A percentile compares a stretch with the other conserved stretches of the same genome.
Evolutionary conservation across 2,113 vertebrate genomes (phyloP).

Genomic region (Tapirus terrestris): DNA sequence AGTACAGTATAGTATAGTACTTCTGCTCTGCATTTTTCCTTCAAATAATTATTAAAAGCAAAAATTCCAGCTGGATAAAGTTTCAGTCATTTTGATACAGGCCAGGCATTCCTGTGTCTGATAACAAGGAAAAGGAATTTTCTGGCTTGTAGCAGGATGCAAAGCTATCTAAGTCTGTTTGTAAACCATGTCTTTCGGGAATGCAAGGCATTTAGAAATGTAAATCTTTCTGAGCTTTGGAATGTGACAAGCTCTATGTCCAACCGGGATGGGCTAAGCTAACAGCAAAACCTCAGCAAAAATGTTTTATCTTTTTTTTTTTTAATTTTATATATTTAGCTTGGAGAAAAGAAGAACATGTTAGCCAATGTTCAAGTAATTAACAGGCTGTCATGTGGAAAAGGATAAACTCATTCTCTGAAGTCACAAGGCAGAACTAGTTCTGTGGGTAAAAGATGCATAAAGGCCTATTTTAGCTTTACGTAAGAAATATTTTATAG

Average conservation of each 20-base stretch:
- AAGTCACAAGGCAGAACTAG: background rate
- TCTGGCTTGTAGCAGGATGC: background rate
- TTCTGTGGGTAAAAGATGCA: background rate
- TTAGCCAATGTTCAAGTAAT: slow-evolving; percentile 12
- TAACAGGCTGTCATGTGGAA: background rate
- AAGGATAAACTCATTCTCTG: background rate
- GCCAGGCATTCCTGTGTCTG: background rate
- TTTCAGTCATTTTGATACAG: slow-evolving; percentile 22
- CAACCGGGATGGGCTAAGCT: background rate
- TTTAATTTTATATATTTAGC: background rate
- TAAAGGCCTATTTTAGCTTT: background rate
- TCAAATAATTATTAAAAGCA: slow-evolving; percentile 33
- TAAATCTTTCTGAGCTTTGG: background rate
- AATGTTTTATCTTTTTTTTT: background rate
- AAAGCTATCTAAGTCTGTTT: background rate
- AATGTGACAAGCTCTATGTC: background rate
- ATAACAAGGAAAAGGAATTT: slow-evolving; percentile 25
- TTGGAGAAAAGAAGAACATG: background rate
- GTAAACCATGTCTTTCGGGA: background rate
- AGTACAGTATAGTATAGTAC: background rate
- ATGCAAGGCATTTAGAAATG: slow-evolving; percentile 11
- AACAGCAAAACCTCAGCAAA: background rate
- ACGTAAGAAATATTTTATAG: background rate
- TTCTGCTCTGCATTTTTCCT: background rate
- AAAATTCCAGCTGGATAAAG: background rate